Base-by-base conservation (phyloP, 2,888 invertebrate species). In the Pilophorus perplexus region DNA sequence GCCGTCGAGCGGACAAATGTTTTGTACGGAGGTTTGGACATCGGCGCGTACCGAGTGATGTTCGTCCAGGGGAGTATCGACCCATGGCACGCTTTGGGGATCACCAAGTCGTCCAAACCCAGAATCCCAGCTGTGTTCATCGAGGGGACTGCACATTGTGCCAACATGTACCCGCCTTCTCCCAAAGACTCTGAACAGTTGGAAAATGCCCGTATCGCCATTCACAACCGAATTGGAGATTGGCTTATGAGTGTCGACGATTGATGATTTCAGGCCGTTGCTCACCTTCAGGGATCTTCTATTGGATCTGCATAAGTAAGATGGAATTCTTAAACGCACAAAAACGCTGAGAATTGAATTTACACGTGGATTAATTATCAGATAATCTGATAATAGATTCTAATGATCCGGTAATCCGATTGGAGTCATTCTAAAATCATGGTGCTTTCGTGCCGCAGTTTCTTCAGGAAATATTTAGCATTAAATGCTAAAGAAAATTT, bases 51-150 rank as follows among this genome's bases (percentile, higher is more conserved):
- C 8, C 85, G 89, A 71, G 87, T 93, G 5, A 84, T 93, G 0
- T 93, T 87, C 74, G 88, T 93, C 4, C 94, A 94, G 74, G 94
- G 94, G 22, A 87, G 89, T 0, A 85, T 93, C 54, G 94, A 95
- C 79, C 91, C 91, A 0, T 91, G 91, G 91, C 91, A 91, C 77
- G 87, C 87, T 0, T 78, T 92, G 23, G 91, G 91, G 8, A 82
- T 90, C 55, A 86, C 81, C 0, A 74, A 54, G n/a, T 65, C 69
- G 25, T 2, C 18, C 14, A 28, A 27, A n/a, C 55, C 52, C 14
- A 25, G 22, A 8, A 27, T 84, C 1, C 88, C 88, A n/a, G 86
- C 87, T 10, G 87, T 91, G 73, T 89, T 81, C 71, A 90, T 91
- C 37, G 79, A 85, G 74, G 90, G 90, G 88, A 75, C 93, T n/a